Evolutionary conservation across 2,888 invertebrate species (phyloP), one percentile per base, ranked within the genome.

Genomic region (Ophion ellenae): DNA sequence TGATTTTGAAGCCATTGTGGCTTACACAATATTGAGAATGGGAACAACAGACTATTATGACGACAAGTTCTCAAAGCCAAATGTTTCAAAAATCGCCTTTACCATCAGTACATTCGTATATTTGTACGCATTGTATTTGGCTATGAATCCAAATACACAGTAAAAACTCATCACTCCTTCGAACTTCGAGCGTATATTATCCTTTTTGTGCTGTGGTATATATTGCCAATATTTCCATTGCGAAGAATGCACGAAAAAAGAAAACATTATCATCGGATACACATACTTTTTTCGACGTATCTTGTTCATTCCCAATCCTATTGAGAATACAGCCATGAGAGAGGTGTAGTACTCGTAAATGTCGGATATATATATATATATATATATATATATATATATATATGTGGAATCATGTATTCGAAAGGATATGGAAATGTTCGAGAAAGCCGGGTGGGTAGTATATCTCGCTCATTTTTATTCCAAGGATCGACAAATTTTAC

Each of bases 191-290:
- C 57, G 2, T 10, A 53, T 40, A 32, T 61, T 36, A 61, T 2
- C 36, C 1, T 57, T 36, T 5, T 1, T 59, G 32, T 32, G 32
- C 32, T 32, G 32, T 4, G 24, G 40, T 40, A 24, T 57, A 57
- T n/a, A n/a, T 40, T 67, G 7, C 11, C 40, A 17, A 69, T 78
- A 78, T 78, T 78, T 69, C 61, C 75, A 63, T 75, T 75, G 32
- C 20, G 45, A 32, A 73, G 2, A 69, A 59, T 40, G 28, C 47
- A 78, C 17, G 28, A 32, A 59, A 61, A 78, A 69, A 24, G 24
- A 61, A 67, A 78, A 69, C 59, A 69, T 78, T 78, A 78, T 78
- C 78, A 59, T 70, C 32, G 14, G 47, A 69, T 78, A 40, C 53
- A 24, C 61, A 61, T 77, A 61, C 69, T 45, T 69, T 63, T 63